These are phyloP conservation scores for Ptilorrhoa leucosticta DNA, from an alignment of 2,113 vertebrate genomes.

Conservation along the genomic window DNA sequence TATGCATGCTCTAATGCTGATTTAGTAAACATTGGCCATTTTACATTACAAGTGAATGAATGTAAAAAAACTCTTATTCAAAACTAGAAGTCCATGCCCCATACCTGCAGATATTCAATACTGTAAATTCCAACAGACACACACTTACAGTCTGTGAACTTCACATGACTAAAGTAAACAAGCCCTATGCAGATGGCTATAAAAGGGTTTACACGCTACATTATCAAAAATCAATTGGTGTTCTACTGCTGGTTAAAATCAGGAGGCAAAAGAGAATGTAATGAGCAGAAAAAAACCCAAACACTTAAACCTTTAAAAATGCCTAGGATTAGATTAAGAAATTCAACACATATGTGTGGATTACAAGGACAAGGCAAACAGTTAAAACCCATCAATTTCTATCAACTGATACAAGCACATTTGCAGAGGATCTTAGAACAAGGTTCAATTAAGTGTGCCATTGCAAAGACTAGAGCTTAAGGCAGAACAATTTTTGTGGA, in stretches of 20 bases:
- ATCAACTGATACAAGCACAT: background rate
- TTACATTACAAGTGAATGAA: background rate
- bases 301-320: conserved; percentile 2
- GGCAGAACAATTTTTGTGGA: background rate
- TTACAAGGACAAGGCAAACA: background rate
- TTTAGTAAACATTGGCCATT: background rate
- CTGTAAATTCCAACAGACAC: background rate
- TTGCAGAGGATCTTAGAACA: background rate
- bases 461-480: background rate
- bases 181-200: background rate
- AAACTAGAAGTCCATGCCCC: background rate
- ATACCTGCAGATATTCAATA: background rate
- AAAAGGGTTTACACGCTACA: background rate
- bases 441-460: background rate
- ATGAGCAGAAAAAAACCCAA: background rate
- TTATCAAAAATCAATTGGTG: background rate
- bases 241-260: background rate
- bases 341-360: background rate
- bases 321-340: background rate
- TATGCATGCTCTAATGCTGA: background rate
- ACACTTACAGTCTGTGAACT: background rate
- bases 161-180: background rate
- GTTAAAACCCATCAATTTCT: background rate
- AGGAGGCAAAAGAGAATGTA: background rate
- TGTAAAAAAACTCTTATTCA: background rate